Base-by-base conservation (phyloP, 2,113 vertebrate genomes). In the Psephotus haematonotus region DNA sequence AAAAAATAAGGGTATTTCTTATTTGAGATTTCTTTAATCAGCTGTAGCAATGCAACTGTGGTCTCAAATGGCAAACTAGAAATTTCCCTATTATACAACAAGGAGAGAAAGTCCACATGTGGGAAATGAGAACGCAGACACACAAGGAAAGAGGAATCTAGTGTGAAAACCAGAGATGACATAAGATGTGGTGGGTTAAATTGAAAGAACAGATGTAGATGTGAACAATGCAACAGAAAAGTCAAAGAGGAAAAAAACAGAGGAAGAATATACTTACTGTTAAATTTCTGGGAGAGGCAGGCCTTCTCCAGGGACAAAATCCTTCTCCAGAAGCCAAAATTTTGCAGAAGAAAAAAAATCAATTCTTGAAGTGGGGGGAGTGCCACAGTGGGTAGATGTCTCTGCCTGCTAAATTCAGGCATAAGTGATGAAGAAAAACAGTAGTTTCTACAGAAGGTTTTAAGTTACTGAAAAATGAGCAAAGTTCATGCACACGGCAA, bases 311-410 rank as follows among this genome's bases (percentile, higher is more conserved):
- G 41, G 29, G 75, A 43, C 9, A 63, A 72, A 59, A 63, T 78
- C 17, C 24, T 71, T 67, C 62, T 33, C 10, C 74, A 29, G 70
- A 49, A 68, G 55, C 24, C 23, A 8, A 9, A n/a, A 29, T 47
- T 84, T 41, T 63, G 11, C 33, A 49, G 16, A 20, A 49, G 31
- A 25, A 76, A 64, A 50, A n/a, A 23, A 22, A 22, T 5, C 5
- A 19, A 2, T 49, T 87, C 4, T 69, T 52, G 23, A 0, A 1
- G 31, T 22, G 10, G 27, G 17, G 39, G 10, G 5, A 5, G 4
- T 44, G 9, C 86, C 17, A 28, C 44, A 68, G 53, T 19, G 39
- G 25, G 27, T 46, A 9, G 63, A 8, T 35, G 35, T 17, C 31
- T 64, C 43, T 77, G 46, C 41, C n/a, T 67, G 49, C 52, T 71